Evolutionary conservation across 2,888 invertebrate species (phyloP), one percentile per base, ranked within the genome.

Genomic region (Terebella lapidaria): DNA sequence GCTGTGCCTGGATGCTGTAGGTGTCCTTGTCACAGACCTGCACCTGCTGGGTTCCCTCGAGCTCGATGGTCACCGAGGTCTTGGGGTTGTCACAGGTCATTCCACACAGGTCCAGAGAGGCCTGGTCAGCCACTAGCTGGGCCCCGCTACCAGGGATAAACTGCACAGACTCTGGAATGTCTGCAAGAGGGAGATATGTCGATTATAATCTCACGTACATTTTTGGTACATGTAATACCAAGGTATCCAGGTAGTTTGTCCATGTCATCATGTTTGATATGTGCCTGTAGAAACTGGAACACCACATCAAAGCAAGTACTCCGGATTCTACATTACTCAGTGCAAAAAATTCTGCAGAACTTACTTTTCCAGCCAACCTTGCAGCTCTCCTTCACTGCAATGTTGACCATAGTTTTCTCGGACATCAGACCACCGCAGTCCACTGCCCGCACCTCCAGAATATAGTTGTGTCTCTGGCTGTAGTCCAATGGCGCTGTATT

Each of bases 381-480:
- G 24, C 49, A 49, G 42, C 15, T 89, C 89, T 1, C 89, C 76
- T 88, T 87, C 68, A 95, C 92, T 81, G 93, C 92, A 80, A 99
- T 90, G 75, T 94, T 97, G 74, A 99, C 94, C 88, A 95, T 90
- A 55, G 94, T 54, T 18, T 55, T 47, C 25, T 56, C 22, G 0
- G 94, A 94, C 78, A 89, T 88, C 78, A 91, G 89, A 91, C 94
- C 94, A 53, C 94, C 96, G 81, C 97, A 97, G 82, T 97, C 97
- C 79, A 92, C 93, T 1, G 97, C 97, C 63, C 95, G 92, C 63
- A 97, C 93, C 30, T 93, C 92, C 55, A 99, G 84, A 71, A 97
- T 95, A 84, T 96, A 94, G 81, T 94, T 96, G 83, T 94, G 94
- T 4, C 91, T 90, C 64, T 89, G 86, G 78, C 92, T 92, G 82